phyloP scores from a whole-genome alignment of 2,113 vertebrate species.

The Engystomops pustulosus region DNA sequence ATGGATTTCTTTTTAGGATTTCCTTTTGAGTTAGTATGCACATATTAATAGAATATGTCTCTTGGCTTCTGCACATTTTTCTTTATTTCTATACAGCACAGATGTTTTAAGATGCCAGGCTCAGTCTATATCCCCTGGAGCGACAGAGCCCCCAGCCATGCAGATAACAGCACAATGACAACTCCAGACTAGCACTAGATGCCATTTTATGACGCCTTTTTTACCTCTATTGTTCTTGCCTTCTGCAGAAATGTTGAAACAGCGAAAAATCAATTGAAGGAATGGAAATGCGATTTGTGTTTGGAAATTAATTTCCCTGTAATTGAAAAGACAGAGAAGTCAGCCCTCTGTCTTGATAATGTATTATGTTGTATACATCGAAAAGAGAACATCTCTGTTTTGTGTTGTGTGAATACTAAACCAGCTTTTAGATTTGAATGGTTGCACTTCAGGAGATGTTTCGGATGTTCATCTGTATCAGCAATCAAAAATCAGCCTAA shows the following conservation, averaged over 20 bases:
- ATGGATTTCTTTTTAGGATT: not conserved
- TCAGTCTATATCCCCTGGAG: constrained; percentile 24
- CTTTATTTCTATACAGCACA: constrained; percentile 13
- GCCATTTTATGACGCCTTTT: constrained; percentile 47
- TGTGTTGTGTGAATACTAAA: constrained; percentile 54
- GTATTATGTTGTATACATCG: constrained; percentile 48
- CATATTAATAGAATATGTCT: constrained; percentile 33
- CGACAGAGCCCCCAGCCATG: constrained; percentile 25
- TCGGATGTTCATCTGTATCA: constrained; percentile 14
- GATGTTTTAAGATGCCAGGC: constrained; percentile 36
- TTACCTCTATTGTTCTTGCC: constrained; percentile 40
- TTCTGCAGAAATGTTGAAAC: constrained; percentile 57
- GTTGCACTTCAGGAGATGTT: constrained; percentile 3
- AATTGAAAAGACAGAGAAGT: constrained; percentile 57
- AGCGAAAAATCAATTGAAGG: constrained; percentile 54
- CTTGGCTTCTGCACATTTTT: not conserved
- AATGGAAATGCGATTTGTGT: constrained; percentile 58
- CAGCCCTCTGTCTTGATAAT: constrained; percentile 53
- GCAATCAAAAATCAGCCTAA: constrained; percentile 29
- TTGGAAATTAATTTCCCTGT: constrained; percentile 57
- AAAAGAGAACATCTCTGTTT: constrained; percentile 56
- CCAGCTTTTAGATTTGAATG: constrained; percentile 46
- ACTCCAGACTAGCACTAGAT: constrained; percentile 42
- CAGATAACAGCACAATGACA: constrained; percentile 50
- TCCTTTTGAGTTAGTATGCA: not conserved